Conservation (phyloP, 2,113 vertebrate genomes). For the Phalacrocorax brasilianus region DNA sequence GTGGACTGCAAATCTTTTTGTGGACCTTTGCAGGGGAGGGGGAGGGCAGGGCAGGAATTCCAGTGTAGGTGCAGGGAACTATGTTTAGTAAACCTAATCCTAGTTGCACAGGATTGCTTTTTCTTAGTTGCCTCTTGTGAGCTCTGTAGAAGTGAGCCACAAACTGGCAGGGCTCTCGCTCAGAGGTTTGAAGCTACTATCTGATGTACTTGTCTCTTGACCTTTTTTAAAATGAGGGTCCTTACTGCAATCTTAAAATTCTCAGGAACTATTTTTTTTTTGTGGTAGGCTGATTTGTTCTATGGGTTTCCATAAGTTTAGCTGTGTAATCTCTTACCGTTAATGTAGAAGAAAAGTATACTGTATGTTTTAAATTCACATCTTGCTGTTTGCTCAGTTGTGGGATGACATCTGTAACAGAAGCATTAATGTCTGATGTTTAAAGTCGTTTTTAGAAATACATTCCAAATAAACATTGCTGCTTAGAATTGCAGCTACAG, state of each 20-base stretch:
- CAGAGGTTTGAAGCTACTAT: neutral
- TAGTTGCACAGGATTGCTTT: neutral
- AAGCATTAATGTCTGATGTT: conserved; percentile 23
- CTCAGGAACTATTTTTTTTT: neutral
- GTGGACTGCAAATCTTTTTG: neutral
- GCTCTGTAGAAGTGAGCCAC: neutral
- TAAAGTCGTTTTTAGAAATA: conserved; percentile 41
- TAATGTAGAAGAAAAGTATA: neutral
- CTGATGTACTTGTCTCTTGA: neutral
- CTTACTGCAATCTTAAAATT: conserved; percentile 20
- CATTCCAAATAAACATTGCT: conserved; percentile 49
- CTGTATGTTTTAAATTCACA: conserved; percentile 24
- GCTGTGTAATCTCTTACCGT: neutral
- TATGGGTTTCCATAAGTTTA: neutral
- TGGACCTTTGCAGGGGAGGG: neutral
- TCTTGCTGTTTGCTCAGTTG: conserved; percentile 15
- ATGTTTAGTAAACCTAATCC: neutral
- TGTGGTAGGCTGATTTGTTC: neutral
- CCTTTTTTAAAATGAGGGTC: neutral
- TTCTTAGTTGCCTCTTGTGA: neutral
- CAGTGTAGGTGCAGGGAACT: neutral
- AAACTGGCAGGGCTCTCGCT: neutral
- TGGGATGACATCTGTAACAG: conserved; percentile 21
- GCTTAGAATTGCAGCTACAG: conserved; percentile 20
- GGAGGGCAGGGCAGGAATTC: neutral